Base-by-base conservation (phyloP, 2,113 vertebrate species). In the Sarotherodon lohbergeri region DNA sequence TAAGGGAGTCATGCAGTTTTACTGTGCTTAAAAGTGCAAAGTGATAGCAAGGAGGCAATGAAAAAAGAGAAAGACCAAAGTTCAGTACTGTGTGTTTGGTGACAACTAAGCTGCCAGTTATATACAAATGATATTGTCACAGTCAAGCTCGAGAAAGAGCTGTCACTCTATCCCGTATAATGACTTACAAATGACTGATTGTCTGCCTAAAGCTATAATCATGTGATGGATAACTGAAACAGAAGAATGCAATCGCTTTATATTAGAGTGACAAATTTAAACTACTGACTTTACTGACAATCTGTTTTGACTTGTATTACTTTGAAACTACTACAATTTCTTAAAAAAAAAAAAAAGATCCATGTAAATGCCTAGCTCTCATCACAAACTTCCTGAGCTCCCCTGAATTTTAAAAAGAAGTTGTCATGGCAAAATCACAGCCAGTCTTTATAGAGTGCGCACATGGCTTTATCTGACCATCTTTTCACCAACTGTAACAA, bases 21-120 rank as follows among this genome's bases (percentile, higher is more conserved):
- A 91, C 73, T 93, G 94, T 90, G 86, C 83, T 93, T 95, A 83
- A 93, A 94, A 88, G 87, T 88, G 78, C 80, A 87, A 85, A 76
- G 85, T 90, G 90, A 89, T 94, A 86, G 81, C 78, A 86, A 34
- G 43, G 71, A 88, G 59, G 80, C 79, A 86, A 57, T 61, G 66
- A 68, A 84, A 85, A 85, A 84, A 52, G 32, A 56, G 83, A 86
- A 84, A 78, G 88, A 89, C 46, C 86, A 92, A 93, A 92, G 89
- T 93, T 92, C 91, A 94, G 48, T 9, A 17, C 48, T 55, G 87
- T 81, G 82, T 83, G 84, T 82, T 83, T 89, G 39, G 55, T 87
- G 59, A 71, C 79, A 86, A 79, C 41, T 78, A 43, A 66, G 81
- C 27, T 84, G 19, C 55, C 56, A 56, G 81, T 46, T 88, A 90